phyloP scores from a whole-genome alignment of 2,113 vertebrate species.

The Cricetomys ansorgei region DNA sequence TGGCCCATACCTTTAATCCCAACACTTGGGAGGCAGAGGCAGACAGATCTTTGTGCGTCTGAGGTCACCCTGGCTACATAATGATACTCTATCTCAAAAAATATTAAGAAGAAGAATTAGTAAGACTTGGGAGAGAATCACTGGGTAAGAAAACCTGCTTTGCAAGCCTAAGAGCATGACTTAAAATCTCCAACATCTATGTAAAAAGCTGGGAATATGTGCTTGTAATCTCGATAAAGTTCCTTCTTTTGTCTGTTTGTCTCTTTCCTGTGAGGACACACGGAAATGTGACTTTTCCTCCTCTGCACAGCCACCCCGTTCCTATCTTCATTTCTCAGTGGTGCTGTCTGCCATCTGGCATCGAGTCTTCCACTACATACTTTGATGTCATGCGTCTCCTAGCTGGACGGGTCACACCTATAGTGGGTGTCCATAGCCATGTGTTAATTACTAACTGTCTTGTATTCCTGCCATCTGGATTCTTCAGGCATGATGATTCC shows the following conservation, averaged over 20 bases:
- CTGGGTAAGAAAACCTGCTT: not conserved
- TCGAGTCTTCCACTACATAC: not conserved
- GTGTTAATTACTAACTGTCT: not conserved
- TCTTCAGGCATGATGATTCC: slow-evolving; percentile 72
- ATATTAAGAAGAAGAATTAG: not conserved
- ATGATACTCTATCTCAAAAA: not conserved
- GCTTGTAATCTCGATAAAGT: not conserved
- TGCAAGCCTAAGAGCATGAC: not conserved
- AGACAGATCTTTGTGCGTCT: not conserved
- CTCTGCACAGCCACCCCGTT: not conserved
- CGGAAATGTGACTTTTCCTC: not conserved
- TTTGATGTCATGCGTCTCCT: not conserved
- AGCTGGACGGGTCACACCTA: no score
- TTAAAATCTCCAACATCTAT: not conserved
- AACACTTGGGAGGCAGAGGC: not conserved
- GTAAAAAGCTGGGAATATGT: not conserved
- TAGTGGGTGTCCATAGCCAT: not conserved
- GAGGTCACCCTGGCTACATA: not conserved
- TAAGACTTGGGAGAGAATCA: not conserved
- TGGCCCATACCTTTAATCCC: not conserved
- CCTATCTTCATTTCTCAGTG: not conserved
- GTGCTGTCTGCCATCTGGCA: not conserved
- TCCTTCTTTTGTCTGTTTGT: not conserved
- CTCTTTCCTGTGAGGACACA: not conserved
- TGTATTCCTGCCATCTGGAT: not conserved